These are phyloP conservation scores for Turdus rufiventris DNA, from an alignment of 2,113 vertebrate genomes.

Conservation along the genomic window DNA sequence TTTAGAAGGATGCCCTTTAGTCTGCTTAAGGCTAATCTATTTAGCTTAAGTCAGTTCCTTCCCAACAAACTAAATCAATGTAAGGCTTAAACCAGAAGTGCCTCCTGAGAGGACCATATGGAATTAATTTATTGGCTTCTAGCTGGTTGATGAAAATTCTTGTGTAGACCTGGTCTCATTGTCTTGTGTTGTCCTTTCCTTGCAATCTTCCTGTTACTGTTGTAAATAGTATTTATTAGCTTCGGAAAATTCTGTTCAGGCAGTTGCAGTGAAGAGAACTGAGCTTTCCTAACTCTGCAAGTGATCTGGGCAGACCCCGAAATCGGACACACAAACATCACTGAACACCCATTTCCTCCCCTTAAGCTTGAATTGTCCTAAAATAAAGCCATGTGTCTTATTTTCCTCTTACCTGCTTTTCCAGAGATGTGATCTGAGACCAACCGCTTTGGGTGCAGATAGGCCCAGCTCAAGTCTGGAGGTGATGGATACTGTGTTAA, in stretches of 20 bases:
- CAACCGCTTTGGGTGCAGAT: not conserved
- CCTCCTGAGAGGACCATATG: conserved; percentile 1
- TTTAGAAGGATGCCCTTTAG: not conserved
- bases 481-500: not conserved
- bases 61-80: conserved; percentile 24
- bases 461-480: not conserved
- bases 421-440: not conserved
- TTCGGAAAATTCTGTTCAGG: conserved; percentile 24
- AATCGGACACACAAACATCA: not conserved
- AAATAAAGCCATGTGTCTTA: not conserved
- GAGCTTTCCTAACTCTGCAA: not conserved
- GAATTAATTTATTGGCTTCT: conserved; percentile 60
- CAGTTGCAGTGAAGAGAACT: not conserved
- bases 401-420: not conserved
- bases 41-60: conserved; percentile 24
- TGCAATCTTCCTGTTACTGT: conserved; percentile 39
- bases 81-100: conserved; percentile 35
- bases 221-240: conserved; percentile 88
- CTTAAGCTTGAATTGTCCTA: not conserved
- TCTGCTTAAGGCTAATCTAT: conserved; percentile 11
- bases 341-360: not conserved
- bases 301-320: not conserved
- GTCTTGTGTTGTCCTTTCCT: conserved; percentile 10
- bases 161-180: not conserved
- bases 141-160: not conserved